Conservation (phyloP, 2,888 invertebrate genomes). For the Lithophane semibrunnea region DNA sequence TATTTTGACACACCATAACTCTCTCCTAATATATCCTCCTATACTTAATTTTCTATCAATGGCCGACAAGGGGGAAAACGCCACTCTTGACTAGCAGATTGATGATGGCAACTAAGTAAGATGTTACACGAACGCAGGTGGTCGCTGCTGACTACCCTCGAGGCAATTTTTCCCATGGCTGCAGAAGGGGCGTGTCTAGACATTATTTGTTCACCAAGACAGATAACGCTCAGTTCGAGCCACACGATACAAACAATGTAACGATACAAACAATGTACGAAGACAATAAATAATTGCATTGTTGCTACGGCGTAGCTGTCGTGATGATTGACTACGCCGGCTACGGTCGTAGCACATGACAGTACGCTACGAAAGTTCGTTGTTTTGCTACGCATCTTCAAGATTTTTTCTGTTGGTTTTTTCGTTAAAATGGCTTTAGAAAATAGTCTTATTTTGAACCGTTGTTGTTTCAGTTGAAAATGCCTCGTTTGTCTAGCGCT, state of each 20-base stretch:
- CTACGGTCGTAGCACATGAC: constrained; percentile 46
- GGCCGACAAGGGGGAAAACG: not conserved
- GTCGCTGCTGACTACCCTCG: not conserved
- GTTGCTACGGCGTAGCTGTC: constrained; percentile 52
- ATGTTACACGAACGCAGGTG: constrained; percentile 49
- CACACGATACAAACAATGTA: constrained; percentile 1
- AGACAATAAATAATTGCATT: constrained; percentile 32
- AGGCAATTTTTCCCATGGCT: constrained; percentile 23
- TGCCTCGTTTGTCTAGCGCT: no score
- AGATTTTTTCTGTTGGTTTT: not conserved
- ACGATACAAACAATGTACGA: constrained; percentile 7
- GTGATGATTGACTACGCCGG: constrained; percentile 36
- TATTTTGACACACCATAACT: not conserved
- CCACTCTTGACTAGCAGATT: constrained; percentile 33
- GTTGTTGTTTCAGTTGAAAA: no score
- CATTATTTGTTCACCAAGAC: constrained; percentile 6
- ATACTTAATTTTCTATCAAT: not conserved
- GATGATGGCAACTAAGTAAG: constrained; percentile 44
- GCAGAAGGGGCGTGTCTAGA: constrained; percentile 7
- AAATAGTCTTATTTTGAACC: no score
- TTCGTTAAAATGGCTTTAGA: not conserved
- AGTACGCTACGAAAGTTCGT: constrained; percentile 16
- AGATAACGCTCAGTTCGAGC: not conserved
- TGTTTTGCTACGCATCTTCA: constrained; percentile 10
- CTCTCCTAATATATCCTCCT: no score